Conservation (phyloP, 1,140 invertebrate species). For the Cardiocondyla obscurior region DNA sequence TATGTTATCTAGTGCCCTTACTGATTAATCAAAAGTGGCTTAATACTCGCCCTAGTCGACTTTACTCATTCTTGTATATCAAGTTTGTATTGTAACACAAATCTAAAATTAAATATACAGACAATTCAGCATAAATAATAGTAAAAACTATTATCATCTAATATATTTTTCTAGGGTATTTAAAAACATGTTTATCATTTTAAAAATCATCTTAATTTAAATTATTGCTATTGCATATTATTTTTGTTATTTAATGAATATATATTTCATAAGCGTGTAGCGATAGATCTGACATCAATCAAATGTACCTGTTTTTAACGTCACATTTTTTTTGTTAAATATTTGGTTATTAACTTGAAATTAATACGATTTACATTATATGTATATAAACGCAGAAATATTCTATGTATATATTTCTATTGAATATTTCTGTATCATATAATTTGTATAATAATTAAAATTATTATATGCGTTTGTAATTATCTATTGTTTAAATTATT, state of each 20-base stretch:
- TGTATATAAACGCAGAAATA: neutral
- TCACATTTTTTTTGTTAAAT: no score
- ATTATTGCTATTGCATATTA: neutral
- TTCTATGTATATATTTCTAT: neutral
- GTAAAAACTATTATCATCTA: neutral
- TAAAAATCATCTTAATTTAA: neutral
- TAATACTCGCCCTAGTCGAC: slow-evolving; percentile 3
- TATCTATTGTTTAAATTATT: slow-evolving; percentile 22
- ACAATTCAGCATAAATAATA: neutral
- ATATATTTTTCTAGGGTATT: slow-evolving; percentile 25
- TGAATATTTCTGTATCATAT: neutral
- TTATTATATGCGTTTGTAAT: neutral
- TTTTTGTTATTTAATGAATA: slow-evolving; percentile 10
- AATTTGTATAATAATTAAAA: neutral
- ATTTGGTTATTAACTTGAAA: slow-evolving; percentile 47
- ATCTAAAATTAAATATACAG: neutral
- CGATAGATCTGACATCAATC: neutral
- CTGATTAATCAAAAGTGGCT: slow-evolving; percentile 44
- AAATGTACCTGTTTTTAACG: neutral
- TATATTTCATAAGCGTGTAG: neutral
- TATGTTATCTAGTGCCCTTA: slow-evolving; percentile 39
- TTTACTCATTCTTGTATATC: slow-evolving; percentile 2
- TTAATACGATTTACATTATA: neutral
- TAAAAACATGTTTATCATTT: slow-evolving; percentile 7
- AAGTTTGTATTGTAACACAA: neutral